A percentile compares a stretch with the other conserved stretches of the same genome.
These are phyloP conservation scores for Gisinianus flammeolus DNA, from an alignment of 2,888 invertebrate species.

Conservation along the genomic window DNA sequence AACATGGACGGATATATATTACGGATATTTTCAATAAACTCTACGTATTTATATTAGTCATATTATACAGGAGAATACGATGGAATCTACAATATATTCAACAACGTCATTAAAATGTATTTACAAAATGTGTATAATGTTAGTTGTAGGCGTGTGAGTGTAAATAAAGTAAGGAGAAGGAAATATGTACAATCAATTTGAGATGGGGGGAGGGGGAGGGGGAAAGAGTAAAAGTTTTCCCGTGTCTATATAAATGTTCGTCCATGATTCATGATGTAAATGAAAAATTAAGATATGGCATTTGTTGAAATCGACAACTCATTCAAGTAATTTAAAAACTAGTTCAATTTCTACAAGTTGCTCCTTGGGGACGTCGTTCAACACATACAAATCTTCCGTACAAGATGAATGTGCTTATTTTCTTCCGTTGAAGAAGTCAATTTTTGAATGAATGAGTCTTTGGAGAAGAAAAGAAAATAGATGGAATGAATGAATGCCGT, in stretches of 20 bases:
- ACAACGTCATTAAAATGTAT: no score
- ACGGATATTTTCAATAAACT: no score
- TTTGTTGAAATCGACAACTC: conserved; percentile 32
- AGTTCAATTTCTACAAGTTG: conserved; percentile 30
- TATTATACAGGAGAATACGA: background rate
- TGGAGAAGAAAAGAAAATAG: conserved; percentile 21
- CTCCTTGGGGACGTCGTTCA: background rate
- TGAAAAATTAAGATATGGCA: conserved; percentile 27
- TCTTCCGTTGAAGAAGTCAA: conserved; percentile 31
- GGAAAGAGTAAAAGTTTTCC: no score
- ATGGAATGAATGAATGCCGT: conserved; percentile 33
- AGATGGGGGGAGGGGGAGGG: no score
- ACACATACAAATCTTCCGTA: background rate
- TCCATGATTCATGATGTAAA: no score
- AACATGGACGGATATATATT: background rate
- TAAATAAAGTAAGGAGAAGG: no score
- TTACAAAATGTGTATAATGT: no score
- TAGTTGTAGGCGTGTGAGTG: no score
- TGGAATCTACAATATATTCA: no score
- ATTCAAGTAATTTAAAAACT: conserved; percentile 34
- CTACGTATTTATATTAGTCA: conserved; percentile 1
- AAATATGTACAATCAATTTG: no score
- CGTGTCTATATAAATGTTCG: no score
- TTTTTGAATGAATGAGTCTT: conserved; percentile 32
- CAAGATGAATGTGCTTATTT: conserved; percentile 39